phyloP scores from a whole-genome alignment of 2,888 invertebrate genomes.

The Amorpha juglandis region DNA sequence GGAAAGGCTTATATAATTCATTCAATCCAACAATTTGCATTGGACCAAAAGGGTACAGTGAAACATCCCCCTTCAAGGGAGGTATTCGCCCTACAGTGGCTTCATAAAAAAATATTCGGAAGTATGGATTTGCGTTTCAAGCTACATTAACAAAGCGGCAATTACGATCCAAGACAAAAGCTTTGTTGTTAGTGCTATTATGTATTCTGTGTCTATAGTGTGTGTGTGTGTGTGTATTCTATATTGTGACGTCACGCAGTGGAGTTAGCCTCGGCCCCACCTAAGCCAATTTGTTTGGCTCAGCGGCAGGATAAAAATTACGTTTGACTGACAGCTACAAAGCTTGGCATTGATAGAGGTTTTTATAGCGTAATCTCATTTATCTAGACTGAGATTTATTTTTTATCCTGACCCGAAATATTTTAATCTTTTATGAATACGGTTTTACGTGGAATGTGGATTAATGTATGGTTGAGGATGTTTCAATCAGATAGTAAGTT shows the following conservation, averaged over 20 bases:
- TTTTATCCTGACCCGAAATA: constrained; percentile 40
- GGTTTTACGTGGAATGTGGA: constrained; percentile 1
- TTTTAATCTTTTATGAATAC: constrained; percentile 38
- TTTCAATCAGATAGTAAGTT: no score
- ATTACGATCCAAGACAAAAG: constrained; percentile 6
- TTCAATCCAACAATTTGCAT: no score
- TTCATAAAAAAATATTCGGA: neutral
- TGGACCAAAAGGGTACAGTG: no score
- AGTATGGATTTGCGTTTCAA: neutral
- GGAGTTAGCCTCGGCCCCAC: constrained; percentile 13
- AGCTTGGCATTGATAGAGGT: constrained; percentile 36
- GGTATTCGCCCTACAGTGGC: no score
- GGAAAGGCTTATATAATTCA: no score
- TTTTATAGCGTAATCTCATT: constrained; percentile 40
- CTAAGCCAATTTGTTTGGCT: constrained; percentile 28
- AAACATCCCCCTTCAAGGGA: no score
- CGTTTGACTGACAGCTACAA: constrained; percentile 29
- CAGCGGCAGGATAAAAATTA: constrained; percentile 26
- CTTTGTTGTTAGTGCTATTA: neutral
- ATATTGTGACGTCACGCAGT: constrained; percentile 2
- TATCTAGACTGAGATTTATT: constrained; percentile 40
- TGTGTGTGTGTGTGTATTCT: neutral
- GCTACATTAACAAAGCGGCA: neutral
- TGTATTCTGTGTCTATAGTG: no score
- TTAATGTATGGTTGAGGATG: neutral